Conservation (phyloP, 2,113 vertebrate species). For the Cyanoramphus novaezelandiae region DNA sequence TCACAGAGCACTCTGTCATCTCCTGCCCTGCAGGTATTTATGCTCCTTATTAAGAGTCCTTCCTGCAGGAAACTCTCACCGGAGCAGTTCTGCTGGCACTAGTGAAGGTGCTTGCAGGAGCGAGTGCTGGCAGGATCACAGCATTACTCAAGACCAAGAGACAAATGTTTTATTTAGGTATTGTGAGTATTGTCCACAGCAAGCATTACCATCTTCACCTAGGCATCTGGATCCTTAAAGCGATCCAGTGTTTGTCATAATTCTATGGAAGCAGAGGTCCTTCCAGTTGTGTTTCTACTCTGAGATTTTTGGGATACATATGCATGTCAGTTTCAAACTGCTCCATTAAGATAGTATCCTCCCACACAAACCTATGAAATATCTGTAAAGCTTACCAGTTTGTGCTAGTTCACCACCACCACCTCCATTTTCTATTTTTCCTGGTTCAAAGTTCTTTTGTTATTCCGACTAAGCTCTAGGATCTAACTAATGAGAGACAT, state of each 20-base stretch:
- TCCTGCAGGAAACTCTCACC: neutral
- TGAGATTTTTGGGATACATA: neutral
- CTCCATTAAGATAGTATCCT: neutral
- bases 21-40: neutral
- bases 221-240: neutral
- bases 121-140: neutral
- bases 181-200: neutral
- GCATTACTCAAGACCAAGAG: neutral
- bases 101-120: neutral
- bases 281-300: neutral
- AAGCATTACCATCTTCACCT: neutral
- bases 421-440: neutral
- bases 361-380: neutral
- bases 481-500: conserved; percentile 20
- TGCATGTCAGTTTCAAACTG: neutral
- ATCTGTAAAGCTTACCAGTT: neutral
- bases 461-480: neutral
- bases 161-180: neutral
- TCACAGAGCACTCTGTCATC: neutral
- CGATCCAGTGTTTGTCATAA: neutral
- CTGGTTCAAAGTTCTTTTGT: neutral
- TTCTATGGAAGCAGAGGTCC: neutral
- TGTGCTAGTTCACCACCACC: neutral
- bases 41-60: neutral
- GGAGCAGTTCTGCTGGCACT: neutral